A percentile compares a stretch with the other conserved stretches of the same genome.
Evolutionary conservation across 2,888 invertebrate species (phyloP).

Genomic region (Liodrosophila aerea): DNA sequence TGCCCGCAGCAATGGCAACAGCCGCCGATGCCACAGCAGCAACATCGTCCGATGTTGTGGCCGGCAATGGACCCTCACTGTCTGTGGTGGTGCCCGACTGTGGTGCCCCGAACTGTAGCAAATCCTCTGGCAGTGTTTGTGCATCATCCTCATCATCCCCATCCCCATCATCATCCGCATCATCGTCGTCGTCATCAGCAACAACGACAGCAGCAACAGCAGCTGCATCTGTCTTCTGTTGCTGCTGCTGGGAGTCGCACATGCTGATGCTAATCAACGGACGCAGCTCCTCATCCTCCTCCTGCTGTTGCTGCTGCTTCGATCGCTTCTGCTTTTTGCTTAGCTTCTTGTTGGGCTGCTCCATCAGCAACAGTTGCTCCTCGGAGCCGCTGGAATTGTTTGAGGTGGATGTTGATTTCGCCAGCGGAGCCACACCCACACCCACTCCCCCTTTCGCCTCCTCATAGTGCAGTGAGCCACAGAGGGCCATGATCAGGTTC

Average conservation of each 20-base stretch:
- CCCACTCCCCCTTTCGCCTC: slow-evolving; percentile 45
- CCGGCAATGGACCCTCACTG: slow-evolving; percentile 77
- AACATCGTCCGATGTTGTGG: slow-evolving; percentile 78
- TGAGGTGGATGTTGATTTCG: slow-evolving; percentile 70
- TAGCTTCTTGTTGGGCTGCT: slow-evolving; percentile 70
- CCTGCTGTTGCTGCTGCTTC: slow-evolving; percentile 54
- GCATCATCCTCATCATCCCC: slow-evolving; percentile 3
- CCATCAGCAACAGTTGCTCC: slow-evolving; percentile 62
- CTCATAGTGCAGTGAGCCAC: slow-evolving; percentile 81
- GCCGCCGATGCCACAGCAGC: slow-evolving; percentile 25
- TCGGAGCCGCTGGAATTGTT: slow-evolving; percentile 73
- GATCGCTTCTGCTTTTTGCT: slow-evolving; percentile 77
- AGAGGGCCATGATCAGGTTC: slow-evolving; percentile 80
- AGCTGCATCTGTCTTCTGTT: too few relatives aligned
- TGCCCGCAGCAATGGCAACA: neutral
- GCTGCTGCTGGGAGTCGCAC: slow-evolving; percentile 73
- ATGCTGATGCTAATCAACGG: slow-evolving; percentile 80
- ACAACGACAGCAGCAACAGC: slow-evolving; percentile 21
- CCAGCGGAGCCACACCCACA: too few relatives aligned
- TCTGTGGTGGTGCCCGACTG: slow-evolving; percentile 53
- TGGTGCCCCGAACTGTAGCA: slow-evolving; percentile 55
- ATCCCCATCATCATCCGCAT: neutral
- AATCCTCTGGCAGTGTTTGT: slow-evolving; percentile 44
- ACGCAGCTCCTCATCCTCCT: slow-evolving; percentile 81
- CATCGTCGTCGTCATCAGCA: neutral